Evolutionary conservation across 2,888 invertebrate species (phyloP).

Genomic region (Epinotia demarniana): DNA sequence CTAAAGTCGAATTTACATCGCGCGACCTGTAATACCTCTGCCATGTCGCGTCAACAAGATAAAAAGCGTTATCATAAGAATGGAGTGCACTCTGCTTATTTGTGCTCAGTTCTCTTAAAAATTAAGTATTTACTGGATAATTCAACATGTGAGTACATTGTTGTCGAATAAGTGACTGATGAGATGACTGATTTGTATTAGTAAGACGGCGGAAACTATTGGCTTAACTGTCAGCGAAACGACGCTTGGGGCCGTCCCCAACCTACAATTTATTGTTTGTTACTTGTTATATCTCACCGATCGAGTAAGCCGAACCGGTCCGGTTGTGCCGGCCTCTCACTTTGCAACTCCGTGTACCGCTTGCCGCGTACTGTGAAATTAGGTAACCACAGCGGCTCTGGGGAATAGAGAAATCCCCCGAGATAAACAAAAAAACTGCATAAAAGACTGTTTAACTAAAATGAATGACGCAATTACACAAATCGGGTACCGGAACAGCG

Average conservation of each 20-base stretch:
- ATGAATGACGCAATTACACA: slow-evolving; percentile 58
- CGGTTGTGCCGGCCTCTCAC: slow-evolving; percentile 84
- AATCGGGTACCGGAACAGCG: slow-evolving; percentile 32
- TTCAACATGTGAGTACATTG: no score
- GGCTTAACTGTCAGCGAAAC: slow-evolving; percentile 46
- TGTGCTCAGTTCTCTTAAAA: slow-evolving; percentile 79
- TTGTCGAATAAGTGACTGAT: no score
- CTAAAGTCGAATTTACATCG: slow-evolving; percentile 73
- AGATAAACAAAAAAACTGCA: slow-evolving; percentile 48
- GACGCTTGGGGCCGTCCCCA: slow-evolving; percentile 50
- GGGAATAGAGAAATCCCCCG: slow-evolving; percentile 71
- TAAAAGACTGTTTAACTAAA: slow-evolving; percentile 55
- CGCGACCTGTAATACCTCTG: slow-evolving; percentile 69
- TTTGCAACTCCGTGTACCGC: slow-evolving; percentile 80
- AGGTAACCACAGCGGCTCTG: slow-evolving; percentile 79
- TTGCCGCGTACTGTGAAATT: slow-evolving; percentile 79
- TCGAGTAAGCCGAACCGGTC: slow-evolving; percentile 76
- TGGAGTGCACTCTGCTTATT: slow-evolving; percentile 70
- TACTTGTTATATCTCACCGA: slow-evolving; percentile 72
- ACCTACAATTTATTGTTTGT: slow-evolving; percentile 64
- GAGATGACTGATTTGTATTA: slow-evolving; percentile 44
- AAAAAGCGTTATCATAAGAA: slow-evolving; percentile 79
- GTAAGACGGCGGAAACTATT: slow-evolving; percentile 48
- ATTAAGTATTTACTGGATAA: slow-evolving; percentile 51
- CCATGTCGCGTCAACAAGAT: slow-evolving; percentile 82